Evolutionary conservation across 2,888 invertebrate genomes (phyloP).

Genomic region (Habrosyne pyritoides): DNA sequence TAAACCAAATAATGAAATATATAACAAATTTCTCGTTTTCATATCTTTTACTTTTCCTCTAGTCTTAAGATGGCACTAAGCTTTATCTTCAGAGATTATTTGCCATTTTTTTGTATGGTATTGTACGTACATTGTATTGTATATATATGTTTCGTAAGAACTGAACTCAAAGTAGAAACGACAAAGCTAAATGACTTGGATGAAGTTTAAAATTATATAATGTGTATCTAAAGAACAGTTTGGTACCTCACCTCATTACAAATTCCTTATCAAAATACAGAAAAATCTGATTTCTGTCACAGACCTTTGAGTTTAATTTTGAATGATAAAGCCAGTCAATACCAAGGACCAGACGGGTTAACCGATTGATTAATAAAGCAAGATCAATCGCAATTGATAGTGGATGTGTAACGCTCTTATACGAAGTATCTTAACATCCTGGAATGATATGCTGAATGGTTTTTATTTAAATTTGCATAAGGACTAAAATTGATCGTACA

Average conservation of each 20-base stretch:
- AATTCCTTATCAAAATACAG: not conserved
- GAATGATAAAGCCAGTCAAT: conserved; percentile 11
- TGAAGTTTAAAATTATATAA: not conserved
- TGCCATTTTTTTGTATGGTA: no score
- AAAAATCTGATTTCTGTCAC: not conserved
- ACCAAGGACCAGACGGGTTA: conserved; percentile 24
- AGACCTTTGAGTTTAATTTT: conserved; percentile 12
- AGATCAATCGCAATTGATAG: conserved; percentile 45
- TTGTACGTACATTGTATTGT: no score
- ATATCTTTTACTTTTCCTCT: no score
- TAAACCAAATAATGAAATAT: conserved; percentile 42
- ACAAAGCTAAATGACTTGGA: not conserved
- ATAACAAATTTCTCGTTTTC: conserved; percentile 9
- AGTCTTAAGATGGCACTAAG: no score
- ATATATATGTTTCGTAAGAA: no score
- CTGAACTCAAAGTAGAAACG: no score
- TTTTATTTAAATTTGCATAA: not conserved
- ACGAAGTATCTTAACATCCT: conserved; percentile 4
- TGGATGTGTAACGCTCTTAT: conserved; percentile 23
- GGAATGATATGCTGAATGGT: not conserved
- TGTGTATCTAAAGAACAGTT: not conserved
- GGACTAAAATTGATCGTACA: not conserved
- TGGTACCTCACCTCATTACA: not conserved
- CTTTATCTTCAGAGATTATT: no score
- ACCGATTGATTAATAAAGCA: conserved; percentile 42